Conservation (phyloP, 2,113 vertebrate genomes). For the Ornithorhynchus anatinus region DNA sequence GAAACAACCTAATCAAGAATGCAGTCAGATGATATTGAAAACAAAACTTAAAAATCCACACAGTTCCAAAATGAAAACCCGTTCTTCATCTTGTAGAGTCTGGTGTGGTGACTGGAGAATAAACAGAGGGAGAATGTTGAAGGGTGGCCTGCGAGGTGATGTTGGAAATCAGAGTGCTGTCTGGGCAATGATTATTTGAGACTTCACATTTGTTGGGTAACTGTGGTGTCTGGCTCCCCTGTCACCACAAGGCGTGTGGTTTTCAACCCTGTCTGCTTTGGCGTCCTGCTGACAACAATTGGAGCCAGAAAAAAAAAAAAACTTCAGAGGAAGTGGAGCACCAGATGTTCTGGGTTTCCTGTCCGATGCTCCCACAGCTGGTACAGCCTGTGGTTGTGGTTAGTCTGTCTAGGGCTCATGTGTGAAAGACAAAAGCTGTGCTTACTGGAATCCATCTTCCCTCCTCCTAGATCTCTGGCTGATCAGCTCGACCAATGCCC, state of each 20-base stretch:
- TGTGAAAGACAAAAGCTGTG: slow-evolving; percentile 51
- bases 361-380: slow-evolving; percentile 56
- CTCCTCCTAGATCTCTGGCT: slow-evolving; percentile 7
- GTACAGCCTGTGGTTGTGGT: slow-evolving; percentile 64
- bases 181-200: background rate
- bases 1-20: too few relatives aligned
- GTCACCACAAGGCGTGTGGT: slow-evolving; percentile 39
- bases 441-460: slow-evolving; percentile 49
- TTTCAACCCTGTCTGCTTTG: slow-evolving; percentile 51
- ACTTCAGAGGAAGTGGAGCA: slow-evolving; percentile 50
- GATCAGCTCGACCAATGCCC: slow-evolving; percentile 37
- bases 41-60: too few relatives aligned
- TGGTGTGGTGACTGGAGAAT: background rate
- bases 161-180: background rate
- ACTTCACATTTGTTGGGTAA: background rate
- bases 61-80: background rate
- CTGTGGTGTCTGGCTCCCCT: slow-evolving; percentile 20
- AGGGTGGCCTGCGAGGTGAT: background rate
- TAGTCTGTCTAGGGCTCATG: slow-evolving; percentile 60
- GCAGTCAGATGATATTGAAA: too few relatives aligned
- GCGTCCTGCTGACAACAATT: background rate
- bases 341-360: slow-evolving; percentile 68
- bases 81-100: background rate
- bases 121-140: background rate
- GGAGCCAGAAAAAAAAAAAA: slow-evolving; percentile 16